phyloP scores from a whole-genome alignment of 2,888 invertebrate genomes.

The Pteria penguin region DNA sequence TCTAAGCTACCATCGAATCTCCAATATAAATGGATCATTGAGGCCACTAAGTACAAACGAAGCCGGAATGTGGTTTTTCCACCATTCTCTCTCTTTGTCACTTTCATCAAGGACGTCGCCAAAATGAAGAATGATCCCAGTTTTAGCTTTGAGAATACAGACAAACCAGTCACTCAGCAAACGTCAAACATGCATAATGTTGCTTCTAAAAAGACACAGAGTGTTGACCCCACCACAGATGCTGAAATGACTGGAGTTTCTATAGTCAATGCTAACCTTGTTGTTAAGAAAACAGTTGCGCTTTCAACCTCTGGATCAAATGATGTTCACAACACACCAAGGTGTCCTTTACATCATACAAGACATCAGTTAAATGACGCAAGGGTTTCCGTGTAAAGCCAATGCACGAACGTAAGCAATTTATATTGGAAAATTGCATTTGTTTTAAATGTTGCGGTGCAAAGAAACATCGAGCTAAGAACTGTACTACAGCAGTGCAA shows the following conservation, averaged over 20 bases:
- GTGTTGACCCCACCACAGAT: too few species aligned
- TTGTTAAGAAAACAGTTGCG: too few species aligned
- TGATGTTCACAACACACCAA: not conserved
- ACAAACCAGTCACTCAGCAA: too few species aligned
- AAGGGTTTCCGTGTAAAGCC: not conserved
- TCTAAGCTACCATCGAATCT: not conserved
- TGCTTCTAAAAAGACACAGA: not conserved
- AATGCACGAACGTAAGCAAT: not conserved
- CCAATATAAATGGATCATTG: not conserved
- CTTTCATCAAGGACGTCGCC: not conserved
- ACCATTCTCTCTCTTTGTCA: not conserved
- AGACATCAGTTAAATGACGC: conserved; percentile 9
- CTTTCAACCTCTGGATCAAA: too few species aligned
- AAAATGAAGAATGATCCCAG: conserved; percentile 14
- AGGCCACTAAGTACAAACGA: not conserved
- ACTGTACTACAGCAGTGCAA: conserved; percentile 1
- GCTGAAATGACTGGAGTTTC: too few species aligned
- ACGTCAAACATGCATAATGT: too few species aligned
- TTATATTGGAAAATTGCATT: not conserved
- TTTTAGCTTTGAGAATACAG: too few species aligned
- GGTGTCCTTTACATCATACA: conserved; percentile 13
- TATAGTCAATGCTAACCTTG: too few species aligned
- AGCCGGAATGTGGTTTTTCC: not conserved
- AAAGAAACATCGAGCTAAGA: conserved; percentile 1
- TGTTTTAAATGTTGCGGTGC: conserved; percentile 7